Percentiles rank a stretch among this genome's conserved stretches.
Conservation (phyloP, 1,140 invertebrate species). For the Aphelenchoides fujianensis region DNA sequence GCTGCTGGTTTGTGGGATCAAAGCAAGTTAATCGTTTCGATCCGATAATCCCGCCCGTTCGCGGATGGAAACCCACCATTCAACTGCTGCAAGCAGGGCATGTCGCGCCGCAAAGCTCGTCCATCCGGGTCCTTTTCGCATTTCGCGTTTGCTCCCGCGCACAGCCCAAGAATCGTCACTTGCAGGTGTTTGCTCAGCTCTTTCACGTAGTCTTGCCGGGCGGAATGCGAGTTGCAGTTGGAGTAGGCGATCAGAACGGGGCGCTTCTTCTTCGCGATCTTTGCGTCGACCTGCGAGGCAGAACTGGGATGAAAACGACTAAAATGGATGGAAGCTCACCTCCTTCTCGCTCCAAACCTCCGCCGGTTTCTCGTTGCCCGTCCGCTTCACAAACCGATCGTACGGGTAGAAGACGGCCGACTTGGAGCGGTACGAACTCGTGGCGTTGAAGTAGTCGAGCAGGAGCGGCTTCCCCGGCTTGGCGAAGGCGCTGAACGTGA, state of each 20-base stretch:
- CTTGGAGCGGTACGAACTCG: neutral
- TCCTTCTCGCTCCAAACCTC: constrained; percentile 6
- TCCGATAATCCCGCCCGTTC: too few species aligned
- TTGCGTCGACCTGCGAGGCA: neutral
- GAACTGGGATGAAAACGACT: neutral
- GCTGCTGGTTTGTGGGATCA: too few species aligned
- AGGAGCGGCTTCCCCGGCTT: neutral
- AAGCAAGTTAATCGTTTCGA: too few species aligned
- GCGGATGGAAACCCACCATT: neutral
- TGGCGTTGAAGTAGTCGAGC: neutral
- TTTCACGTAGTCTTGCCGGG: neutral
- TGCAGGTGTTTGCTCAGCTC: neutral
- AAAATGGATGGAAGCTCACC: neutral
- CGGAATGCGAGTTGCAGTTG: neutral
- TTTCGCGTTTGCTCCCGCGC: neutral
- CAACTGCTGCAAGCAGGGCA: neutral
- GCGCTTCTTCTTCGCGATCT: neutral
- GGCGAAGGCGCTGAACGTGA: neutral
- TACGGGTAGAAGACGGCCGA: neutral
- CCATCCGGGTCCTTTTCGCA: neutral
- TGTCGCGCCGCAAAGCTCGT: neutral
- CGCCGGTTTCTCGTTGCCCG: neutral
- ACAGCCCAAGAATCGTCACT: neutral
- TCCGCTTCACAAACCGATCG: neutral
- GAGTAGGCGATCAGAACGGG: neutral